Conservation (phyloP, 2,113 vertebrate species). For the Eulemur rufifrons region DNA sequence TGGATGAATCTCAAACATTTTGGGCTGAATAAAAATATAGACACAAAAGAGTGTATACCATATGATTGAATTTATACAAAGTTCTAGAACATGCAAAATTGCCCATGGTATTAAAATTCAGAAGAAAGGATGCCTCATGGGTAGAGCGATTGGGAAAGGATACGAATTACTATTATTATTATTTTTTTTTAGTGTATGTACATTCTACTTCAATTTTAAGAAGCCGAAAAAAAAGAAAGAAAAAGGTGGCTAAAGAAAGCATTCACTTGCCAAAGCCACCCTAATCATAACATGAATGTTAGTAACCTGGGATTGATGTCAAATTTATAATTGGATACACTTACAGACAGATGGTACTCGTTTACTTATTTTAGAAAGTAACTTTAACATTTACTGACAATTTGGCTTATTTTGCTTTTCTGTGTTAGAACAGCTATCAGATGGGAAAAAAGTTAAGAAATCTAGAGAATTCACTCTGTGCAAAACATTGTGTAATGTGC, state of each 20-base stretch:
- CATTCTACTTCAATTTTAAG: not conserved
- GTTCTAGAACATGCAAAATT: not conserved
- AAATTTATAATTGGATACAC: not conserved
- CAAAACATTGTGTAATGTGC: not conserved
- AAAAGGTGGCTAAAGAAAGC: not conserved
- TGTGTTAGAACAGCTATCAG: not conserved
- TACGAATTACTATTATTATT: not conserved
- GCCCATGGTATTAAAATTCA: not conserved
- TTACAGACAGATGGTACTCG: not conserved
- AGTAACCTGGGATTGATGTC: not conserved
- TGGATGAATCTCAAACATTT: not conserved
- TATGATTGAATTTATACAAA: not conserved
- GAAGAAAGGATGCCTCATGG: not conserved
- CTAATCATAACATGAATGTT: constrained; percentile 3
- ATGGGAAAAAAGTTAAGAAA: not conserved
- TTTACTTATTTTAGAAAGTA: not conserved
- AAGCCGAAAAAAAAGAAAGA: not conserved
- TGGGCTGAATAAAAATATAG: not conserved
- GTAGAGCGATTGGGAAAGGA: not conserved
- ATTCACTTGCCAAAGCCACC: not conserved
- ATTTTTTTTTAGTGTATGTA: not conserved
- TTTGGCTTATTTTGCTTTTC: constrained; percentile 27
- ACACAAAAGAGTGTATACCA: not conserved
- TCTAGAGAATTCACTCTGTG: not conserved
- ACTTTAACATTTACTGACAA: not conserved